Conservation (phyloP, 2,797 vertebrate species). For the Pangasius krempfi region DNA sequence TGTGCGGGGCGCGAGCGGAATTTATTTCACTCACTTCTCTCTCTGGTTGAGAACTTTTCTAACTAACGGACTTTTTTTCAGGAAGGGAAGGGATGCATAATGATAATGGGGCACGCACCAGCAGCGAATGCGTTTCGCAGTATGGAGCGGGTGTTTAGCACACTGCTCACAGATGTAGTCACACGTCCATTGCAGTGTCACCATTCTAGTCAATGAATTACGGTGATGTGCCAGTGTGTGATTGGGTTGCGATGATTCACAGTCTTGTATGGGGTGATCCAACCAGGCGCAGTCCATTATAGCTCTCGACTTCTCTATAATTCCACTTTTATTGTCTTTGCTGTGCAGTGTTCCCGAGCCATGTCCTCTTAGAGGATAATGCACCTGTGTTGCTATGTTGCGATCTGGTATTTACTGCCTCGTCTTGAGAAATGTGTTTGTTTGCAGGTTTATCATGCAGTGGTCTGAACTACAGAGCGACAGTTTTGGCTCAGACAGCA, state of each 20-base stretch:
- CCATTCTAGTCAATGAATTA: conserved; percentile 55
- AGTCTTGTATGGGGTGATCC: conserved; percentile 46
- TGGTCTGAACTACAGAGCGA: conserved; percentile 69
- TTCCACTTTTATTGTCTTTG: conserved; percentile 69
- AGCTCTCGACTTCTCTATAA: conserved; percentile 51
- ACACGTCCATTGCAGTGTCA: conserved; percentile 52
- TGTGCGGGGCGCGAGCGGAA: conserved; percentile 86
- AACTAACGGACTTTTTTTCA: conserved; percentile 68
- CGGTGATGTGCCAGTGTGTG: conserved; percentile 47
- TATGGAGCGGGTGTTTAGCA: conserved; percentile 39
- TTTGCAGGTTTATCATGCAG: conserved; percentile 69
- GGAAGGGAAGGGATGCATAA: conserved; percentile 55
- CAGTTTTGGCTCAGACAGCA: conserved; percentile 68
- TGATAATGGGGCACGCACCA: conserved; percentile 48
- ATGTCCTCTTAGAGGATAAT: conserved; percentile 61
- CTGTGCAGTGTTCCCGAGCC: conserved; percentile 57
- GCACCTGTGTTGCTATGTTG: conserved; percentile 61
- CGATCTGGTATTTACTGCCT: conserved; percentile 60
- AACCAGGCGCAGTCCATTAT: conserved; percentile 55
- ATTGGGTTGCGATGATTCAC: conserved; percentile 60
- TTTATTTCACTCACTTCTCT: conserved; percentile 84
- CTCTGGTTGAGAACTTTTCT: conserved; percentile 82
- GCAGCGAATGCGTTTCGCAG: conserved; percentile 18
- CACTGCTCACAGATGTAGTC: conserved; percentile 53
- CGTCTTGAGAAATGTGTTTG: conserved; percentile 64